A percentile compares a stretch with the other conserved stretches of the same genome.
Evolutionary conservation across 2,797 vertebrate species (phyloP).

Genomic region (Galagoides demidoff): DNA sequence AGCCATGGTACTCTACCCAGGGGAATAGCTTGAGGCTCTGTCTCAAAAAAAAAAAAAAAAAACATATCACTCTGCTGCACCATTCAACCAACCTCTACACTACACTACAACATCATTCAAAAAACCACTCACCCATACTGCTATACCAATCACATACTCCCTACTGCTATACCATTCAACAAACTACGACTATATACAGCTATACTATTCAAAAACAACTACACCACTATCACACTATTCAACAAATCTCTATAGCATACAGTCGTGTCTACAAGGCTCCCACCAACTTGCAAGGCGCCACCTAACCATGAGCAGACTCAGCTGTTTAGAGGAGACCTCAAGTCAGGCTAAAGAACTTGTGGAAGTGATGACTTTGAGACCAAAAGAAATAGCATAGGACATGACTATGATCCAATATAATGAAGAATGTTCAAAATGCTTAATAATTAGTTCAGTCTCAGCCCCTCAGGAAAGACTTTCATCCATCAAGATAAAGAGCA

Average conservation of each 20-base stretch:
- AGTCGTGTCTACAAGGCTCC: not conserved
- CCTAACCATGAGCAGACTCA: not conserved
- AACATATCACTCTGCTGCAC: too few relatives aligned
- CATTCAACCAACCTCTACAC: not conserved
- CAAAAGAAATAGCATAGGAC: not conserved
- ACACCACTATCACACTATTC: not conserved
- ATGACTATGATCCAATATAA: not conserved
- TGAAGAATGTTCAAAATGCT: not conserved
- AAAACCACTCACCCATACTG: not conserved
- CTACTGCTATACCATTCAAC: not conserved
- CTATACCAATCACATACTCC: not conserved
- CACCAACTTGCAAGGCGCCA: not conserved
- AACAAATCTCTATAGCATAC: not conserved
- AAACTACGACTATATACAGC: not conserved
- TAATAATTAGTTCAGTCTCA: not conserved
- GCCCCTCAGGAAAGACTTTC: not conserved
- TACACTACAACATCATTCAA: not conserved
- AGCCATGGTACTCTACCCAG: too few relatives aligned
- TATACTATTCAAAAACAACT: not conserved
- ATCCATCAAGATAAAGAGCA: not conserved
- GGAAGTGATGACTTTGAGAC: not conserved
- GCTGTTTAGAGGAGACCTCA: not conserved
- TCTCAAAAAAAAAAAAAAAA: not conserved
- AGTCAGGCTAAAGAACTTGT: constrained; percentile 9
- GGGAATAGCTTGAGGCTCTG: too few relatives aligned